phyloP scores from a whole-genome alignment of 2,888 invertebrate species.

The Calameuta filiformis region DNA sequence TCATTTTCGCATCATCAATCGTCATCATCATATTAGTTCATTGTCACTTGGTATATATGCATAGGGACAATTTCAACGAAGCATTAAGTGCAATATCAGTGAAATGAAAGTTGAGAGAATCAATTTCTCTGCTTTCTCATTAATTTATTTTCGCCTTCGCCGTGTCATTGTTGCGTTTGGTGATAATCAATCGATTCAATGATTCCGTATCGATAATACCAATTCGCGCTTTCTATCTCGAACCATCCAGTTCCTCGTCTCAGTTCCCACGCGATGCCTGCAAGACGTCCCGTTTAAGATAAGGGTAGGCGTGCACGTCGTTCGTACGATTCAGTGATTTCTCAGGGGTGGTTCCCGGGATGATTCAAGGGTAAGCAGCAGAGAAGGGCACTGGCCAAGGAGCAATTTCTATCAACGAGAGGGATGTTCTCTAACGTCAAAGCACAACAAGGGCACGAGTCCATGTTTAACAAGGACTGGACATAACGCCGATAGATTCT shows the following conservation, averaged over 20 bases:
- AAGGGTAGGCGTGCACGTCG: background rate
- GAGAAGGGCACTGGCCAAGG: background rate
- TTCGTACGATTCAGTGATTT: background rate
- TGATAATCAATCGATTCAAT: background rate
- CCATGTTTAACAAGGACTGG: background rate
- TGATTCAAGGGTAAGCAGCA: background rate
- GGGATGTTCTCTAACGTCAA: background rate
- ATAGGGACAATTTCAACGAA: background rate
- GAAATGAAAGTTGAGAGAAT: background rate
- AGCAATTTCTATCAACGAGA: background rate
- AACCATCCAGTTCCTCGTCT: background rate
- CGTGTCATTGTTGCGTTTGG: background rate
- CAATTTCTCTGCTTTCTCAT: background rate
- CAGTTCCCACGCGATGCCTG: background rate
- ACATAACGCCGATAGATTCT: background rate
- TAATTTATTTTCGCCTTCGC: background rate
- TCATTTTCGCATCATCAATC: background rate
- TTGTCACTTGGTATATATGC: background rate
- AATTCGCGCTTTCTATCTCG: background rate
- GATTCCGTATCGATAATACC: background rate
- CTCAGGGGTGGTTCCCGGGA: background rate
- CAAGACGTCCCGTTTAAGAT: background rate
- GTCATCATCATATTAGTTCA: background rate
- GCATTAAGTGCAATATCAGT: background rate
- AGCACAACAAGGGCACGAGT: background rate